Conservation (phyloP, 2,888 invertebrate species). For the Hypena proboscidalis region DNA sequence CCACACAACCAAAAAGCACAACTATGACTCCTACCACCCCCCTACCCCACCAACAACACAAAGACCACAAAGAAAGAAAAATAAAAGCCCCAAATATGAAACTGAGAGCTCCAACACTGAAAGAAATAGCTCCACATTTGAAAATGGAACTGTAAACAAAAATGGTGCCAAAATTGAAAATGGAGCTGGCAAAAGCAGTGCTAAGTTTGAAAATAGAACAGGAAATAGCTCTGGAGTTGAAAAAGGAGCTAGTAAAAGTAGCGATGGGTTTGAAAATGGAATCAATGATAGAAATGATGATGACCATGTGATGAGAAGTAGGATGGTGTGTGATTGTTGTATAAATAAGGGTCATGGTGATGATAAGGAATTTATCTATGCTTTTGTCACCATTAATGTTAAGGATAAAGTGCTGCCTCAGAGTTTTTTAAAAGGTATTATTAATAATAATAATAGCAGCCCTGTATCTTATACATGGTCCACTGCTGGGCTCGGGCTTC, state of each 20-base stretch:
- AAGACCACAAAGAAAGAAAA: constrained; percentile 24
- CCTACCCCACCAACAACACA: constrained; percentile 28
- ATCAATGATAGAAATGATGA: not conserved
- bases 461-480: too few species aligned
- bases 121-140: constrained; percentile 1
- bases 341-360: constrained; percentile 36
- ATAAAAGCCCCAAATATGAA: constrained; percentile 17
- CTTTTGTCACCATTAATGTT: constrained; percentile 73
- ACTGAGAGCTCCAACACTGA: constrained; percentile 10
- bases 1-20: constrained; percentile 55
- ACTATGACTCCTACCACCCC: constrained; percentile 47
- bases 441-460: not conserved
- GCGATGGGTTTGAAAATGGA: constrained; percentile 9
- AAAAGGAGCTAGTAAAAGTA: constrained; percentile 15
- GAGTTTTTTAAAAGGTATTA: constrained; percentile 70
- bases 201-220: constrained; percentile 2
- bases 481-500: too few species aligned
- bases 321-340: constrained; percentile 56
- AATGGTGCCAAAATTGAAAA: constrained; percentile 22
- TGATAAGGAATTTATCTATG: constrained; percentile 69
- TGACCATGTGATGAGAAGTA: constrained; percentile 13
- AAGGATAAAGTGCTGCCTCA: constrained; percentile 70
- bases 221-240: constrained; percentile 11
- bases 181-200: constrained; percentile 3
- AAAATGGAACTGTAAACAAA: constrained; percentile 9